Base-by-base conservation (phyloP, 2,888 invertebrate species). In the Caenorhabditis uteleia region DNA sequence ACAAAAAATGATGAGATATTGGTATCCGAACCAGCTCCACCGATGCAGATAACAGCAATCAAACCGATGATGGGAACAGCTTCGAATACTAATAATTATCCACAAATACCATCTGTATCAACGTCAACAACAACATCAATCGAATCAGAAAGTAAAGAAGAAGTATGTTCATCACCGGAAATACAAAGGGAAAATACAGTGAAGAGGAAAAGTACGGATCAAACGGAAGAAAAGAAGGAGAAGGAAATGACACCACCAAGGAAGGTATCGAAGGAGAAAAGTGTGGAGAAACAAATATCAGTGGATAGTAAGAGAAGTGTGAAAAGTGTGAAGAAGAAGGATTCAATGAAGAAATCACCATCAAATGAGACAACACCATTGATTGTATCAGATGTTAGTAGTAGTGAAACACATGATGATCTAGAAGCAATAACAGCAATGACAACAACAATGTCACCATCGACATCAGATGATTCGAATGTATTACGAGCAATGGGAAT, bases 321-420 rank as follows among this genome's bases (percentile, higher is more conserved):
- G 23, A 46, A 48, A 40, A 61, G 61, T 36, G 49, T 61, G 7
- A 61, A 61, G 20, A 61, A 61, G 46, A 34, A 38, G 33, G 61
- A 56, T 26, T 49, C 55, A 6, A 44, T 55, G 46, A 50, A 40
- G 26, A 61, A 55, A n/a, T 53, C 49, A 14, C 50, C 61, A 18
- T 55, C 61, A 6, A 61, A 50, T 21, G 61, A 61, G 26, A 48
- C 59, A 14, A 68, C 56, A 39, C 71, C 71, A 3, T 50, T 75
- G 23, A 75, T 75, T 6, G 75, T 75, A 2, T 75, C 75, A 8
- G 75, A 75, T 58, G 75, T 75, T n/a, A 70, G 70, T 47, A 70
- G 70, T 38, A 65, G 68, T 29, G 75, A 75, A 54, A 60, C 60
- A 0, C 61, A 69, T 8, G 72, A 75, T 16, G 74, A 74, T 2